Conservation (phyloP, 2,888 invertebrate species). For the Erebia ligea region DNA sequence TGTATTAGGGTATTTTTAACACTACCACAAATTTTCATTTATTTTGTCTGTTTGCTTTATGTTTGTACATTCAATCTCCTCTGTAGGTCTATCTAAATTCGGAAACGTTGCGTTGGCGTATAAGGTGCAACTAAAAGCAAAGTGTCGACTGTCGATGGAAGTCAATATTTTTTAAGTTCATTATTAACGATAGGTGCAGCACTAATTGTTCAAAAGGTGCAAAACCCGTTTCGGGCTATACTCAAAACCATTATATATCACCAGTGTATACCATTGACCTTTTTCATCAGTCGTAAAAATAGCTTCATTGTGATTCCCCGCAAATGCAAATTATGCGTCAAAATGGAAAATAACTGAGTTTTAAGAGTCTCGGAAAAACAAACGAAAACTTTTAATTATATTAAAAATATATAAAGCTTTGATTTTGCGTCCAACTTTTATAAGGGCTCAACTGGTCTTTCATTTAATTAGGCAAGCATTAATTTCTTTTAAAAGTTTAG, state of each 20-base stretch:
- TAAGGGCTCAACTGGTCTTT: conserved; percentile 26
- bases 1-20: too few relatives aligned
- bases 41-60: too few relatives aligned
- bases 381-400: conserved; percentile 59
- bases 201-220: too few relatives aligned
- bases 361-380: conserved; percentile 47
- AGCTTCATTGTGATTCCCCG: conserved; percentile 31
- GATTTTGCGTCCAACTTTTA: conserved; percentile 24
- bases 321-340: conserved; percentile 34
- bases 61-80: too few relatives aligned
- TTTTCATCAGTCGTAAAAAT: conserved; percentile 1
- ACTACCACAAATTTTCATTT: too few relatives aligned
- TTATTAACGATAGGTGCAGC: too few relatives aligned
- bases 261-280: background rate
- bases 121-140: too few relatives aligned
- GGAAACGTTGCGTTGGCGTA: too few relatives aligned
- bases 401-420: conserved; percentile 50
- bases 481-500: conserved; percentile 16
- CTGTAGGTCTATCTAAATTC: too few relatives aligned
- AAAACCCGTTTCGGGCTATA: too few relatives aligned
- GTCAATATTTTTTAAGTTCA: too few relatives aligned
- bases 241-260: background rate
- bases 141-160: too few relatives aligned
- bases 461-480: conserved; percentile 19
- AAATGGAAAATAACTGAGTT: conserved; percentile 42